These are phyloP conservation scores for Baccha elongata DNA, from an alignment of 2,888 invertebrate species.

Conservation along the genomic window DNA sequence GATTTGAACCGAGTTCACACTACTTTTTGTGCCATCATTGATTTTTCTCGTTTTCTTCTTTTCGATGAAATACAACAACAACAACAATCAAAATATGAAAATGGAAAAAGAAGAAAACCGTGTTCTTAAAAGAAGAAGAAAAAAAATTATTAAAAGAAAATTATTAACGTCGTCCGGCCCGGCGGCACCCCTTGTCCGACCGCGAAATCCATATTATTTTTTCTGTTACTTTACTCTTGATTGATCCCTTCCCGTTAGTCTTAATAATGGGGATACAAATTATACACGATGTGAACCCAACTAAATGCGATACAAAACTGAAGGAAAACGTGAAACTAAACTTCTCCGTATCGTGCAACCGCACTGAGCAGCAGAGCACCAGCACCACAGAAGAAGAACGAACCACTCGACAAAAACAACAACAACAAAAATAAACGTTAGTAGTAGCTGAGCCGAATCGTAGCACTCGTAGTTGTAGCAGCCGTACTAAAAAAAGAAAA, in stretches of 20 bases:
- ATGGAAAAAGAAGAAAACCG: conserved; percentile 6
- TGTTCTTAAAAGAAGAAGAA: conserved; percentile 15
- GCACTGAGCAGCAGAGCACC: conserved; percentile 17
- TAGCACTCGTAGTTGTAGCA: neutral
- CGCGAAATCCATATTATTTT: conserved; percentile 27
- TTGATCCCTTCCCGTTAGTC: conserved; percentile 59
- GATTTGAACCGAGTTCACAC: conserved; percentile 38
- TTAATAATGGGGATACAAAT: conserved; percentile 51
- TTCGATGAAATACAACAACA: conserved; percentile 2
- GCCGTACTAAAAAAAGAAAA: conserved; percentile 47
- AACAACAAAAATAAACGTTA: conserved; percentile 64
- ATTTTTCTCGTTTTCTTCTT: conserved; percentile 58
- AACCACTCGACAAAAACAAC: conserved; percentile 68
- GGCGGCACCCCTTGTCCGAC: conserved; percentile 22
- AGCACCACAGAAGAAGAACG: conserved; percentile 44
- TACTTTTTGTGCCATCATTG: conserved; percentile 55
- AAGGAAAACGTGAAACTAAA: conserved; percentile 76
- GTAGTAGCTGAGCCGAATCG: conserved; percentile 28
- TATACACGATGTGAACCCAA: conserved; percentile 80
- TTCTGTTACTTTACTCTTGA: conserved; percentile 58
- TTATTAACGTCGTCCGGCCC: conserved; percentile 31
- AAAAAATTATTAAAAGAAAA: conserved; percentile 40
- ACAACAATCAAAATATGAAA: neutral
- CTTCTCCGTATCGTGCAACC: conserved; percentile 66
- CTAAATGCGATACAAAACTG: conserved; percentile 82